Evolutionary conservation across 2,113 vertebrate genomes (phyloP), one percentile per base, ranked within the genome.

Genomic region (Ochotona curzoniae): DNA sequence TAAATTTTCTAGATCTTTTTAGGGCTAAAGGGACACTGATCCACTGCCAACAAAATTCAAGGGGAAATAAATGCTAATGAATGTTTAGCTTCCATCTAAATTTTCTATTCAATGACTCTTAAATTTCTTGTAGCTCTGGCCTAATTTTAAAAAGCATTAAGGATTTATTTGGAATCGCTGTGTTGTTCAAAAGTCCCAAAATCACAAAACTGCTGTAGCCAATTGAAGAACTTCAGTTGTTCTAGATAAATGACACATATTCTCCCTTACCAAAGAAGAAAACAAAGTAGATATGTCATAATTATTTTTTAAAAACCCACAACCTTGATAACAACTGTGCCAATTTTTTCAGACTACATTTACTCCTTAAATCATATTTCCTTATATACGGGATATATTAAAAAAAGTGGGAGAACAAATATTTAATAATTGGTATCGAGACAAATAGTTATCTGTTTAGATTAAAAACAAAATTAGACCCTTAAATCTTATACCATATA

Each of bases 391-490:
- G 49, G 9, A 76, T 70, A 32, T 25, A 44, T 73, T 84, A 63
- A 76, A 86, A 57, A 78, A 81, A 93, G 63, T 94, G 93, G 83
- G 82, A 95, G 83, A 96, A 93, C 88, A 63, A 95, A 94, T 95
- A 92, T 97, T 96, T 96, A 97, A 97, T 97, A 94, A 94, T 94
- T 94, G 95, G 91, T 82, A 26, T 67, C 91, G 69, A 96, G 93
- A 96, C 95, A 96, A 97, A 95, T 47, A 96, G 91, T 89, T 89
- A 96, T 96, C 83, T 94, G 85, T 94, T 95, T 94, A 61, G 85
- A 96, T 95, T 89, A 96, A 96, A 97, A 97, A 97, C 96, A 96
- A 97, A 95, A 95, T 88, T 82, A 96, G 88, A 92, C 94, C 94
- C 92, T 95, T 96, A 96, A 83, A 94, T 95, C 93, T 95, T 95